A percentile compares a stretch with the other conserved stretches of the same genome.
Conservation (phyloP, 2,888 invertebrate species). For the Drosophila stalkeri region DNA sequence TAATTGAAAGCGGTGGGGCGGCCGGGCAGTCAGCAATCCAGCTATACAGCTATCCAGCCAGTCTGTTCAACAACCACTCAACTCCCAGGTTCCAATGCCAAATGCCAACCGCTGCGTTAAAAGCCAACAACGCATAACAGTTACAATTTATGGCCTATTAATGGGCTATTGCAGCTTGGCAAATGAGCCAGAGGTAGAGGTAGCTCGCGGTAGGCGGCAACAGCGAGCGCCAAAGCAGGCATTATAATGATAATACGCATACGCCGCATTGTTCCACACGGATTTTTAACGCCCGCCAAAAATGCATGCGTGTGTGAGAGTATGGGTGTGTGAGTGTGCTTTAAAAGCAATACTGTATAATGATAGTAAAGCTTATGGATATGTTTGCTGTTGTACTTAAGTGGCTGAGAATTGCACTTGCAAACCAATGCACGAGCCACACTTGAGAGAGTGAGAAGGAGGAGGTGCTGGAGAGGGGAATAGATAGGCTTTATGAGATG, state of each 20-base stretch:
- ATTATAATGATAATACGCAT: slow-evolving; percentile 61
- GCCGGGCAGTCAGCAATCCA: slow-evolving; percentile 9
- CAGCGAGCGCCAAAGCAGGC: slow-evolving; percentile 6
- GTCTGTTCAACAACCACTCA: slow-evolving; percentile 31
- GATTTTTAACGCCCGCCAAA: slow-evolving; percentile 28
- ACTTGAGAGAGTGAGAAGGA: background rate
- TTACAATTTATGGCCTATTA: slow-evolving; percentile 82
- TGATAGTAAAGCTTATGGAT: slow-evolving; percentile 59
- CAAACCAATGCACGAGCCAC: slow-evolving; percentile 11
- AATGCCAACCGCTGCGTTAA: slow-evolving; percentile 75
- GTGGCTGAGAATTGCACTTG: slow-evolving; percentile 67
- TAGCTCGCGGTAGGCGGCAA: slow-evolving; percentile 52
- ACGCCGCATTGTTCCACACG: slow-evolving; percentile 30
- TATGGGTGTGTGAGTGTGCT: slow-evolving; percentile 19
- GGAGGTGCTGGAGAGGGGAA: background rate
- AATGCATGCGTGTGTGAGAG: background rate
- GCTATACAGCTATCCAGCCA: too few species aligned
- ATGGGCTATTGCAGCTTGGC: slow-evolving; percentile 54
- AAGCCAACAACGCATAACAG: slow-evolving; percentile 80
- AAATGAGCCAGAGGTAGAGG: slow-evolving; percentile 35
- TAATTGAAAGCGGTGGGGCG: slow-evolving; percentile 72
- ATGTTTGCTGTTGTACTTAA: slow-evolving; percentile 66
- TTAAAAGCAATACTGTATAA: slow-evolving; percentile 54
- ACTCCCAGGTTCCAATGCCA: slow-evolving; percentile 63
- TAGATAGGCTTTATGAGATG: slow-evolving; percentile 7